phyloP scores from a whole-genome alignment of 2,797 vertebrate genomes.

The Balearica regulorum region DNA sequence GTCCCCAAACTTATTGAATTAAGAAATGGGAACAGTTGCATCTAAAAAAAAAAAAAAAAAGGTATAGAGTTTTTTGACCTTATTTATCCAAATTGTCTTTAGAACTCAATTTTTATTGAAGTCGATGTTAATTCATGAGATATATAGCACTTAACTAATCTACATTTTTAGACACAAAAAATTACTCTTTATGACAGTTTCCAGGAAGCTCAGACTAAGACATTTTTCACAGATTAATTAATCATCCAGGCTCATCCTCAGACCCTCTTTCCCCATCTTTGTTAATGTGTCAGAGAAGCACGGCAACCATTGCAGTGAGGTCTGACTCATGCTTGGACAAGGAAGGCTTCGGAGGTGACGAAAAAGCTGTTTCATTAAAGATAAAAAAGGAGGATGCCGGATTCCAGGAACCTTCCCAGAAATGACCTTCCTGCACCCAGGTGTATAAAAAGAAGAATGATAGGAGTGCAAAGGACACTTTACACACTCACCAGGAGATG shows the following conservation, averaged over 20 bases:
- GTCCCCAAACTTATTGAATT: background rate
- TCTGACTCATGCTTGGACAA: background rate
- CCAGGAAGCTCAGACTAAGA: background rate
- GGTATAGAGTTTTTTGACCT: background rate
- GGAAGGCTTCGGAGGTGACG: background rate
- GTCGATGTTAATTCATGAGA: background rate
- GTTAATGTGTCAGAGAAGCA: background rate
- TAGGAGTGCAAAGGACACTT: background rate
- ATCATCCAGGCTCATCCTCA: background rate
- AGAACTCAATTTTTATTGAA: background rate
- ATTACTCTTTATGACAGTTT: background rate
- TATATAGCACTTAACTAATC: background rate
- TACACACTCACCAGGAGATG: background rate
- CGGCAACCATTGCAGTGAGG: background rate
- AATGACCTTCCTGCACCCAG: background rate
- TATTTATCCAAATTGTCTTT: background rate
- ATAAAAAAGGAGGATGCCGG: background rate
- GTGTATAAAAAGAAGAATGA: background rate
- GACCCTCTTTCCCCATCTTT: background rate
- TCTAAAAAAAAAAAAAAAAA: too few species aligned
- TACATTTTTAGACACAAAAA: background rate
- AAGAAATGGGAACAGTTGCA: background rate
- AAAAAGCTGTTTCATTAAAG: background rate
- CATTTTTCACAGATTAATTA: slow-evolving; percentile 12
- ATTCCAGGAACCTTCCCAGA: background rate